phyloP scores from a whole-genome alignment of 2,113 vertebrate genomes.

The Monarcha castaneiventris region DNA sequence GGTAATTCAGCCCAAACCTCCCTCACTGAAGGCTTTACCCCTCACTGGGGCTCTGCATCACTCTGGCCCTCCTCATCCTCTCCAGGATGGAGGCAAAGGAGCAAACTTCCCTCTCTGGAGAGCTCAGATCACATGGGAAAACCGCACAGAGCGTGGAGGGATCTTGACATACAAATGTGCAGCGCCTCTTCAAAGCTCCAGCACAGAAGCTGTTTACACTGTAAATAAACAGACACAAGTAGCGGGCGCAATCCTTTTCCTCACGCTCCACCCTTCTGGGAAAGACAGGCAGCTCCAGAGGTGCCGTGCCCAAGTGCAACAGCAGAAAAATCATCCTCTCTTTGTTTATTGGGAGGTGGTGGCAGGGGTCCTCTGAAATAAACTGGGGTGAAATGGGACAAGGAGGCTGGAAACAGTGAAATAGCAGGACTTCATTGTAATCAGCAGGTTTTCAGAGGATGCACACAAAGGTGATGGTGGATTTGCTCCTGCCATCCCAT shows the following conservation, averaged over 20 bases:
- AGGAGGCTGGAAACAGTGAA: neutral
- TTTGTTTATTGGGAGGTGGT: fast-evolving
- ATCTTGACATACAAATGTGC: constrained; percentile 49
- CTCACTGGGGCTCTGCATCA: neutral
- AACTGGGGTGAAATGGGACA: neutral
- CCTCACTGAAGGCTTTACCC: neutral
- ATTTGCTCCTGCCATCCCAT: neutral
- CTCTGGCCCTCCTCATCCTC: neutral
- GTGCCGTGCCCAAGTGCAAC: fast-evolving
- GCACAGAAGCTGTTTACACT: constrained; percentile 64
- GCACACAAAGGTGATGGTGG: neutral
- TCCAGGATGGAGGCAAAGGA: neutral
- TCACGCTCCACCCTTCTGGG: neutral
- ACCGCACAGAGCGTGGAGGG: constrained; percentile 36
- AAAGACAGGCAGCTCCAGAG: neutral
- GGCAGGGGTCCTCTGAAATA: neutral
- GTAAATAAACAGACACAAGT: constrained; percentile 64
- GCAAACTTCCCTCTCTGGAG: neutral
- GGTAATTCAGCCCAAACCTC: constrained; percentile 24
- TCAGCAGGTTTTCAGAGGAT: neutral
- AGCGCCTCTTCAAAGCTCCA: constrained; percentile 62
- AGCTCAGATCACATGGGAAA: constrained; percentile 43
- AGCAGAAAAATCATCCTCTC: neutral
- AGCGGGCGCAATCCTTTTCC: constrained; percentile 22
- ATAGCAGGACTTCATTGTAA: neutral